Base-by-base conservation (phyloP, 2,113 vertebrate genomes). In the Muntiacus muntjak region DNA sequence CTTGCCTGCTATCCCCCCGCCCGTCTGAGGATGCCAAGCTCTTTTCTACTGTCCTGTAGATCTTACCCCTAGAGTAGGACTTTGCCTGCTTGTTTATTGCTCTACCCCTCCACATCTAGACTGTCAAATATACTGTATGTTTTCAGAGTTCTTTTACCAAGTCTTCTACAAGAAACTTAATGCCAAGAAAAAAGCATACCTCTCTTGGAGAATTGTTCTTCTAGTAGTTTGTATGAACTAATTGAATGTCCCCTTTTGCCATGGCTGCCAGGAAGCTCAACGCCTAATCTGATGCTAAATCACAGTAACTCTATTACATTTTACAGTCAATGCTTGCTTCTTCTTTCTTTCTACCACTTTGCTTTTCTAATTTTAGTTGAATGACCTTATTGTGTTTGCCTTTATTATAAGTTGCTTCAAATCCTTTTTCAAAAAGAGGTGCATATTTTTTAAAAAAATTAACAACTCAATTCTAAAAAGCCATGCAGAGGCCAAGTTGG, bases 391-490 rank as follows among this genome's bases (percentile, higher is more conserved):
- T 97, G 82, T 91, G 57, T 91, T 91, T 94, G 91, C 89, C 89
- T 96, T 96, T 96, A 95, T 89, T 81, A 52, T 91, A 95, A 96
- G 91, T 93, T 96, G 82, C 79, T 95, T 92, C 78, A 54, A 97
- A 95, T 97, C 87, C 91, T 97, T 98, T 98, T 97, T 96, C 87
- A 95, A 91, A 97, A 95, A 97, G 95, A 96, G 91, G 92, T 94
- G 45, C 30, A 45, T 74, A 95, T 90, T 84, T 60, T 4, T 54
- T 85, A 83, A 52, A 93, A 88, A 54, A 94, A 87, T 64, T 94
- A 95, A 91, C 96, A 97, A 91, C 91, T 98, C 97, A 97, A 96
- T 97, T 95, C 93, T 97, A 79, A 97, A 97, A 95, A 94, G 55
- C 91, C 95, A 96, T 60, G n/a, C 67, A 95, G 93, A 86, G 90